These are phyloP conservation scores for Sakesphorus luctuosus DNA, from an alignment of 2,113 vertebrate genomes.

Conservation along the genomic window DNA sequence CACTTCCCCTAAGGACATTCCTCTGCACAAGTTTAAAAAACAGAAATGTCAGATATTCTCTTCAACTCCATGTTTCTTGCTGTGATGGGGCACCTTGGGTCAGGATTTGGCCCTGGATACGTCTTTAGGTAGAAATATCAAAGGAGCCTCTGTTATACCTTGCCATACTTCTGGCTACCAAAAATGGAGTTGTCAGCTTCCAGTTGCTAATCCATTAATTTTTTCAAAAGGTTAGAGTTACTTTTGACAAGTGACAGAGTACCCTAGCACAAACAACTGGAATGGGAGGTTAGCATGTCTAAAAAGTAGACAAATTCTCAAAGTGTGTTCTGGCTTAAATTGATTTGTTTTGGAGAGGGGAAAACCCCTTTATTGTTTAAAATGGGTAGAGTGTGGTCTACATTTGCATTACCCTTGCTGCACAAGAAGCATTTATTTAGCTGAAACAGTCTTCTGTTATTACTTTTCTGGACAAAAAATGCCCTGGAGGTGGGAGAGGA, in stretches of 20 bases:
- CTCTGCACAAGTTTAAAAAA: not conserved
- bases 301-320: not conserved
- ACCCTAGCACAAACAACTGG: not conserved
- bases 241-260: constrained; percentile 40
- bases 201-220: constrained; percentile 48
- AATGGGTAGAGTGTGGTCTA: not conserved
- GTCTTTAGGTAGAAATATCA: constrained; percentile 25
- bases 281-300: not conserved
- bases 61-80: not conserved
- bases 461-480: constrained; percentile 34
- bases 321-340: not conserved
- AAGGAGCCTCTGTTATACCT: constrained; percentile 8
- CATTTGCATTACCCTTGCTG: constrained; percentile 10
- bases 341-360: not conserved
- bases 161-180: not conserved
- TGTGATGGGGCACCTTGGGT: constrained; percentile 4
- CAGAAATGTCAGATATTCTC: constrained; percentile 24
- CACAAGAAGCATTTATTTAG: constrained; percentile 16
- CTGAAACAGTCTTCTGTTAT: constrained; percentile 62
- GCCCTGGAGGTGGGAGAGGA: constrained; percentile 32
- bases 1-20: not conserved
- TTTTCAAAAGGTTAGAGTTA: constrained; percentile 33
- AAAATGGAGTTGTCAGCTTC: constrained; percentile 58
- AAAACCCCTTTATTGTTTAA: not conserved
- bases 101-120: constrained; percentile 20